phyloP scores from a whole-genome alignment of 2,888 invertebrate species.

The Cordylochernes scorpioides region DNA sequence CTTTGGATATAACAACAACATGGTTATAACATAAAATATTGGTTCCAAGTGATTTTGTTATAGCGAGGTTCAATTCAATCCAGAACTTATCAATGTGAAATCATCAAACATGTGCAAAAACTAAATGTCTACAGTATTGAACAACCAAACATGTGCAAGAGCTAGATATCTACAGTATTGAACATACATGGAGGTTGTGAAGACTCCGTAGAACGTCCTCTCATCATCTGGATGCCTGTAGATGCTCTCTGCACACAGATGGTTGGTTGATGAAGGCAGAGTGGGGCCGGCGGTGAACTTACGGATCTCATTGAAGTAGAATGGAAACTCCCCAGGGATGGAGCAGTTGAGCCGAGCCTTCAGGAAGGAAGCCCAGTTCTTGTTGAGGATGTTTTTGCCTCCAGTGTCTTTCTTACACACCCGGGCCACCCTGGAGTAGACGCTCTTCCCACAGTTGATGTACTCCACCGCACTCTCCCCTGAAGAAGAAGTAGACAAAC shows the following conservation, averaged over 20 bases:
- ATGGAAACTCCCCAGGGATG: slow-evolving; percentile 88
- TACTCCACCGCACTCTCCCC: slow-evolving; percentile 71
- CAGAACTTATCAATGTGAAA: too few relatives aligned
- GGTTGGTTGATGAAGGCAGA: too few relatives aligned
- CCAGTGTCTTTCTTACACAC: slow-evolving; percentile 81
- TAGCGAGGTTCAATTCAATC: too few relatives aligned
- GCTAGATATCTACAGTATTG: too few relatives aligned
- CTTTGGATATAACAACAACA: too few relatives aligned
- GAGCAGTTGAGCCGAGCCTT: slow-evolving; percentile 86
- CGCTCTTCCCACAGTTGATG: slow-evolving; percentile 82
- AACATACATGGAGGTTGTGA: slow-evolving; percentile 55
- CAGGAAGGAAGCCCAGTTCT: slow-evolving; percentile 86
- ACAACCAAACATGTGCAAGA: too few relatives aligned
- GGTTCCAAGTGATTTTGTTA: too few relatives aligned
- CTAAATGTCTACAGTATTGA: too few relatives aligned
- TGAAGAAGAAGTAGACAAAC: slow-evolving; percentile 88
- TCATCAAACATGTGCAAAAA: too few relatives aligned
- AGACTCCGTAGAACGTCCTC: slow-evolving; percentile 70
- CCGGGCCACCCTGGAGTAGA: slow-evolving; percentile 81
- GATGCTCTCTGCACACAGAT: slow-evolving; percentile 69
- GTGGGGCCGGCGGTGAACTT: slow-evolving; percentile 26
- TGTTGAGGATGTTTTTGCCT: slow-evolving; percentile 66
- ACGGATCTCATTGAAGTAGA: slow-evolving; percentile 96
- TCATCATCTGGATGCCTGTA: slow-evolving; percentile 75
- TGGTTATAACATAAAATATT: too few relatives aligned